phyloP scores from a whole-genome alignment of 2,797 vertebrate genomes.

The Alcedo quadribrachys region DNA sequence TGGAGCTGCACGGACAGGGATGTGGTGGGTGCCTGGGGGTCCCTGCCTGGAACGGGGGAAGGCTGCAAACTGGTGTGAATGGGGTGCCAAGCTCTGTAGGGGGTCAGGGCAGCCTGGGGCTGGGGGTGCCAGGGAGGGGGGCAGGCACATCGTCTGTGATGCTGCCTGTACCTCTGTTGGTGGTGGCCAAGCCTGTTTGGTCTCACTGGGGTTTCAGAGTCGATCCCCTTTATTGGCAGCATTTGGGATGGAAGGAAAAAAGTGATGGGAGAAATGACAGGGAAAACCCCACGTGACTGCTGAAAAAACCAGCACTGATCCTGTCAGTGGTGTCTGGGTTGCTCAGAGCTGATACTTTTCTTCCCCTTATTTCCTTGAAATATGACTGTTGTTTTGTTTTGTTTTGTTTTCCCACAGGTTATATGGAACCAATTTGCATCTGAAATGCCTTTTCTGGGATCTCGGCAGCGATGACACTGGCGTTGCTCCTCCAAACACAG shows the following conservation, averaged over 20 bases:
- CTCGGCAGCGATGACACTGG: not conserved
- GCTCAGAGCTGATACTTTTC: not conserved
- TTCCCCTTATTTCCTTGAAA: not conserved
- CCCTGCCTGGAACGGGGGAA: not conserved
- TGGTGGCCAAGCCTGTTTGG: accelerated
- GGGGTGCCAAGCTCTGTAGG: not conserved
- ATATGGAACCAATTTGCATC: not conserved
- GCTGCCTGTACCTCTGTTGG: accelerated
- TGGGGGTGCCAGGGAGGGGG: not conserved
- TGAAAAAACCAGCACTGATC: not conserved
- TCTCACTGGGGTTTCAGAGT: not conserved
- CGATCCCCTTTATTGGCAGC: not conserved
- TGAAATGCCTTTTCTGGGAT: not conserved
- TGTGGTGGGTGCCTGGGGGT: not conserved
- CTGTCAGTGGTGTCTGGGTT: not conserved
- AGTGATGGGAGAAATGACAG: not conserved
- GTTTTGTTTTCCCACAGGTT: not conserved
- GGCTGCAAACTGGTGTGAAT: not conserved
- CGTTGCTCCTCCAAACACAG: constrained; percentile 2
- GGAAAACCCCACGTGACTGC: accelerated
- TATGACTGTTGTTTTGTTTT: not conserved
- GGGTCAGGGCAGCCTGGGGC: accelerated
- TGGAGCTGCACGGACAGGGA: not conserved
- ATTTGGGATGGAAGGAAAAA: not conserved
- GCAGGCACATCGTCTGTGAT: accelerated